Evolutionary conservation across 2,888 invertebrate genomes (phyloP).

Genomic region (Microdon myrmicae): DNA sequence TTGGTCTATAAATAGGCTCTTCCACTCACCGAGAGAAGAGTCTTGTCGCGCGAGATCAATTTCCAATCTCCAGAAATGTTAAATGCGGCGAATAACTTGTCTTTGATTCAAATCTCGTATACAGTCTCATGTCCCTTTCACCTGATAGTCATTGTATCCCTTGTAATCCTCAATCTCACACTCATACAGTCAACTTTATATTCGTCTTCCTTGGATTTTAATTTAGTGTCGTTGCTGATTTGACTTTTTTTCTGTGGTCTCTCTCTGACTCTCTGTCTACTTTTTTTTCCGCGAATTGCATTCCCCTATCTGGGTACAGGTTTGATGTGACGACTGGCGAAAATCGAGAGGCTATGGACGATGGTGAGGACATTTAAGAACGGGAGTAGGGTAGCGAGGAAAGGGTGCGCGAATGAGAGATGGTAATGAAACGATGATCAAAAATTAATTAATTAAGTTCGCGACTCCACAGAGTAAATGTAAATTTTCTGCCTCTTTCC

Average conservation of each 20-base stretch:
- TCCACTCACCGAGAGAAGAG: constrained; percentile 9
- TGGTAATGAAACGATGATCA: constrained; percentile 45
- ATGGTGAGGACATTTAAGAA: constrained; percentile 11
- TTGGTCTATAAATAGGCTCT: constrained; percentile 26
- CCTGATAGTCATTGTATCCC: constrained; percentile 27
- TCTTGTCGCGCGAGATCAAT: constrained; percentile 1
- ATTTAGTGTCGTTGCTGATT: background rate
- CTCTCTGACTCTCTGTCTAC: background rate
- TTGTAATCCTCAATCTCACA: constrained; percentile 4
- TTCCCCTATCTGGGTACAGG: constrained; percentile 7
- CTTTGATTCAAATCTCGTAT: constrained; percentile 41
- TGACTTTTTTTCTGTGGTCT: constrained; percentile 8
- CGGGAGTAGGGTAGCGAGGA: constrained; percentile 11
- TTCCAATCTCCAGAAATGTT: constrained; percentile 43
- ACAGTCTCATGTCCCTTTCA: constrained; percentile 18
- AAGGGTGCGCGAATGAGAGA: constrained; percentile 33
- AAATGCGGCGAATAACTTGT: constrained; percentile 51
- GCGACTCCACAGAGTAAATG: constrained; percentile 41
- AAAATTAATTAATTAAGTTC: constrained; percentile 50
- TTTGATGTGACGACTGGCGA: no score
- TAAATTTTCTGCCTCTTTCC: constrained; percentile 17
- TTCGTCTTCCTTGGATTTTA: constrained; percentile 8
- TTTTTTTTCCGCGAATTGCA: constrained; percentile 10
- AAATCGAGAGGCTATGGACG: constrained; percentile 1
- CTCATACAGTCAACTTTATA: constrained; percentile 10